These are phyloP conservation scores for Anagyrus pseudococci DNA, from an alignment of 2,888 invertebrate species.

Conservation along the genomic window DNA sequence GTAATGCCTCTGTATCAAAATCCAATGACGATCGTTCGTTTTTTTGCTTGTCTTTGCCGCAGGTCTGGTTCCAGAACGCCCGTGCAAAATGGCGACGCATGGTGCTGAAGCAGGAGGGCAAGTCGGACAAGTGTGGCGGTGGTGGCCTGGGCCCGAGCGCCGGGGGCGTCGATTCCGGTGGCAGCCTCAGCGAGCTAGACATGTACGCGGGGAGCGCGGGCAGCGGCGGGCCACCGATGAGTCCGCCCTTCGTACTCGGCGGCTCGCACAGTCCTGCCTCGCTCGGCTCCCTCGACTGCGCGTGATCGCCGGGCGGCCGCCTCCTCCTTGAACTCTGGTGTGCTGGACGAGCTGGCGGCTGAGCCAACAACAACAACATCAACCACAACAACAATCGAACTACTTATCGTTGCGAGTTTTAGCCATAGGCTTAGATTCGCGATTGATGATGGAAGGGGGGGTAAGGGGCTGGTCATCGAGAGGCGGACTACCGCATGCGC, in stretches of 20 bases:
- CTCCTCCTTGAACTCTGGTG: too few species aligned
- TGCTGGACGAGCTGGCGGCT: too few species aligned
- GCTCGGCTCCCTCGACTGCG: constrained; percentile 76
- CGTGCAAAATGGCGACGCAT: constrained; percentile 92
- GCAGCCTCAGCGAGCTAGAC: constrained; percentile 62
- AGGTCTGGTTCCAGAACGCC: constrained; percentile 97
- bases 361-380: too few species aligned
- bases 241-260: constrained; percentile 75
- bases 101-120: constrained; percentile 82
- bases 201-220: constrained; percentile 68
- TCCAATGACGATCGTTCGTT: too few species aligned
- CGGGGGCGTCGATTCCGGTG: constrained; percentile 62
- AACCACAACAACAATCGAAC: too few species aligned
- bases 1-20: too few species aligned
- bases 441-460: too few species aligned
- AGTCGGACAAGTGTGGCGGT: constrained; percentile 74
- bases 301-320: constrained; percentile 63
- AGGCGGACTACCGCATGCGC: background rate
- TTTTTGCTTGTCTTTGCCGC: constrained; percentile 53
- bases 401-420: too few species aligned
- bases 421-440: too few species aligned
- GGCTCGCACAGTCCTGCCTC: constrained; percentile 75
- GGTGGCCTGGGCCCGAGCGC: constrained; percentile 59
- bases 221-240: constrained; percentile 74
- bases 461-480: too few species aligned